Conservation (phyloP, 2,888 invertebrate genomes). For the Eilema caniola region DNA sequence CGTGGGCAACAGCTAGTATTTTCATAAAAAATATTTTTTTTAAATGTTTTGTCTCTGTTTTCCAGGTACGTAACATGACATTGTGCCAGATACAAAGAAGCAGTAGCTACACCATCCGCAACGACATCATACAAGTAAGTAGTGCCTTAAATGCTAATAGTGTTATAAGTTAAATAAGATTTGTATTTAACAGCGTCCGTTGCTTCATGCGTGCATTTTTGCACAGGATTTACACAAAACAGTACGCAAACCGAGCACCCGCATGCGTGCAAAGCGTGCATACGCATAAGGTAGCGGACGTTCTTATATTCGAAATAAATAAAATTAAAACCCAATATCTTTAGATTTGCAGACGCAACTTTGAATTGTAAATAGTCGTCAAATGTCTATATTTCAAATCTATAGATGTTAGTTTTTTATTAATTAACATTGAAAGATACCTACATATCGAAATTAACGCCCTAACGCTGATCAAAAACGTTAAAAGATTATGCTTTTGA, state of each 20-base stretch:
- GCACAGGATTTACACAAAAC: neutral
- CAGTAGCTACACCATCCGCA: conserved; percentile 46
- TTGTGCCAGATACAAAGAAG: conserved; percentile 51
- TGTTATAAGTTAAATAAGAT: conserved; percentile 8
- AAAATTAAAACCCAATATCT: neutral
- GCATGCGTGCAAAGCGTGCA: neutral
- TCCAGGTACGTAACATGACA: conserved; percentile 64
- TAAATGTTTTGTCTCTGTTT: conserved; percentile 9
- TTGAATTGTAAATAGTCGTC: neutral
- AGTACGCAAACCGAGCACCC: neutral
- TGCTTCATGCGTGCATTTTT: neutral
- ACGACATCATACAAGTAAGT: conserved; percentile 58
- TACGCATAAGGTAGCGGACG: neutral
- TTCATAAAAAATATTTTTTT: neutral
- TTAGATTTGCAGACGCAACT: neutral
- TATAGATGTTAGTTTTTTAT: neutral
- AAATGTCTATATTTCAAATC: neutral
- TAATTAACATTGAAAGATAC: neutral
- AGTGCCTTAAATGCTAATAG: conserved; percentile 19
- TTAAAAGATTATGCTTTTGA: neutral
- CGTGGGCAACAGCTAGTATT: too few relatives aligned
- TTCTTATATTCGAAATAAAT: neutral
- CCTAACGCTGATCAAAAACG: neutral
- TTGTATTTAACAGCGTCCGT: neutral
- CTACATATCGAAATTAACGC: neutral